A percentile compares a stretch with the other conserved stretches of the same genome.
Conservation (phyloP, 2,888 invertebrate species). For the Drosophila prolongata region DNA sequence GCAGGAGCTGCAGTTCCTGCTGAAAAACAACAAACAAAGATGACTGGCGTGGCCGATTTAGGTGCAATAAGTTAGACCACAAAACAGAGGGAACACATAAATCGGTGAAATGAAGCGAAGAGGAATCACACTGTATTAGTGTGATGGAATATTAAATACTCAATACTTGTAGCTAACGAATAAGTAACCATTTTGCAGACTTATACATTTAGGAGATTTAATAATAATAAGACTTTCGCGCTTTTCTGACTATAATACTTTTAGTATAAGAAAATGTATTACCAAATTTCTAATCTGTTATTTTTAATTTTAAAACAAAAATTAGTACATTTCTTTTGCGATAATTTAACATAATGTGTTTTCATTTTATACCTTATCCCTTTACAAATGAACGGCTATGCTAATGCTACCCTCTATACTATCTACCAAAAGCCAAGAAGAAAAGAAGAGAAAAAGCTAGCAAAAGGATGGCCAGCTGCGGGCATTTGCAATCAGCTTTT, state of each 20-base stretch:
- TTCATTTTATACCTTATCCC: too few species aligned
- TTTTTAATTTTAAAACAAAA: too few species aligned
- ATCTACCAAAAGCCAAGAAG: neutral
- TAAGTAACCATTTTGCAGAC: too few species aligned
- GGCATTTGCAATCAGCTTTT: conserved; percentile 76
- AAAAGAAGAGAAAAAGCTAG: conserved; percentile 19
- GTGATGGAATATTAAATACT: neutral
- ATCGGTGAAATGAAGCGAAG: neutral
- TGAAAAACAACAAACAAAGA: conserved; percentile 61
- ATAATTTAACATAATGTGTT: too few species aligned
- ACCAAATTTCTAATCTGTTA: too few species aligned
- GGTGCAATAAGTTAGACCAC: conserved; percentile 32
- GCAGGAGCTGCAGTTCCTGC: conserved; percentile 17
- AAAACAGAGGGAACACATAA: conserved; percentile 5
- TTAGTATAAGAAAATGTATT: too few species aligned
- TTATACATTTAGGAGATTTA: too few species aligned
- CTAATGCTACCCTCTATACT: neutral
- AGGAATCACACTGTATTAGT: neutral
- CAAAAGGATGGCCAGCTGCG: conserved; percentile 45
- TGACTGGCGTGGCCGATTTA: conserved; percentile 24
- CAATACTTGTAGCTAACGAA: neutral
- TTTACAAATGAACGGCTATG: neutral
- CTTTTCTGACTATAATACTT: too few species aligned
- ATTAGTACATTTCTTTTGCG: too few species aligned
- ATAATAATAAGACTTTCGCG: too few species aligned